These are phyloP conservation scores for Chloromyia formosa DNA, from an alignment of 2,888 invertebrate species.

Conservation along the genomic window DNA sequence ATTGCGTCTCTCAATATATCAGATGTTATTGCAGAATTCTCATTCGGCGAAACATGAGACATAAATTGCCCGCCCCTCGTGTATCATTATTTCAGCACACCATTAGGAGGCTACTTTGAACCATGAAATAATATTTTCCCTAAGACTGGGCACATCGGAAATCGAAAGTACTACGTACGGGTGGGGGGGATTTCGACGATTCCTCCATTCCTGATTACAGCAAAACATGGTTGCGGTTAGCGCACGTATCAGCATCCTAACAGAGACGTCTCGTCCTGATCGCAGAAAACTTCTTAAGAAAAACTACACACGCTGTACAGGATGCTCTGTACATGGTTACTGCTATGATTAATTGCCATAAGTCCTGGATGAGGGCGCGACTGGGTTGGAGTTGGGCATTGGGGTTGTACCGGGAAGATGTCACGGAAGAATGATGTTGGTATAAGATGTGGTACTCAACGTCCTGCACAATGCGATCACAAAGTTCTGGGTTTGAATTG, in stretches of 20 bases:
- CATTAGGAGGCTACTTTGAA: conserved; percentile 46
- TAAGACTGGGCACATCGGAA: conserved; percentile 16
- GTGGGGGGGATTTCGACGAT: not conserved
- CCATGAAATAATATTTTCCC: conserved; percentile 49
- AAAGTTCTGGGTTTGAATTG: not conserved
- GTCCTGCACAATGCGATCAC: not conserved
- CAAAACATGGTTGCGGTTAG: not conserved
- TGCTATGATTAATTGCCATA: conserved; percentile 49
- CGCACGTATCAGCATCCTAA: not conserved
- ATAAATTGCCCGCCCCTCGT: conserved; percentile 44
- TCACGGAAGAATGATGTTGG: conserved; percentile 1
- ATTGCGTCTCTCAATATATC: conserved; percentile 16
- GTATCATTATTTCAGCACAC: conserved; percentile 48
- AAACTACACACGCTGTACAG: conserved; percentile 34
- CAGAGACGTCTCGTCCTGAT: conserved; percentile 23
- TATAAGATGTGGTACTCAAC: conserved; percentile 27
- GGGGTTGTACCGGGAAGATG: conserved; percentile 20
- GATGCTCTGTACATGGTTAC: conserved; percentile 44
- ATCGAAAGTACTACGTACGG: not conserved
- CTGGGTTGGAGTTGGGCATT: conserved; percentile 22
- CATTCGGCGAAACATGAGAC: conserved; percentile 42
- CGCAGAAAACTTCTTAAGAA: conserved; percentile 22
- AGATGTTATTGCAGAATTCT: not conserved
- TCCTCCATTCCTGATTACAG: not conserved
- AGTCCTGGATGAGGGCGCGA: conserved; percentile 35